These are phyloP conservation scores for Toxotes lorentzi DNA, from an alignment of 2,797 vertebrate genomes.

Conservation along the genomic window DNA sequence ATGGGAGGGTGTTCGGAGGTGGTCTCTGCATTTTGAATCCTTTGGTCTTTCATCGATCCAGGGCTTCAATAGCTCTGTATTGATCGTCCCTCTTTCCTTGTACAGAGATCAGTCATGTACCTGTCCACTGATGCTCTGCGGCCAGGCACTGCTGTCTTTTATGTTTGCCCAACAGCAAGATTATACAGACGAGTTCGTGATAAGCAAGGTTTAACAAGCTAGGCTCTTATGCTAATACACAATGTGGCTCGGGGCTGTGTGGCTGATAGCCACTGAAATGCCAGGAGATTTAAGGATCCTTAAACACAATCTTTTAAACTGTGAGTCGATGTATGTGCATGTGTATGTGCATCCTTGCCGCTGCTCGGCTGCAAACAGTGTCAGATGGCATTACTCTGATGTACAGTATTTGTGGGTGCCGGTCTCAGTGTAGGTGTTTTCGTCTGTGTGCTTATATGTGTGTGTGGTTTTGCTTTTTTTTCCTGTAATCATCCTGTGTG, in stretches of 20 bases:
- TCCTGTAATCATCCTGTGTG: constrained; percentile 54
- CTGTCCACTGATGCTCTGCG: constrained; percentile 45
- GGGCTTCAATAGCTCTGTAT: constrained; percentile 68
- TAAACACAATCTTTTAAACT: constrained; percentile 10
- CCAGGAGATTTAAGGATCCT: constrained; percentile 31
- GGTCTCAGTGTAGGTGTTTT: constrained; percentile 35
- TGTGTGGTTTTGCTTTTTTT: constrained; percentile 40
- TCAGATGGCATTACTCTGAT: constrained; percentile 57
- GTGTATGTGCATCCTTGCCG: constrained; percentile 29
- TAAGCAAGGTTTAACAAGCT: constrained; percentile 29
- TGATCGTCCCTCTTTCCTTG: constrained; percentile 67
- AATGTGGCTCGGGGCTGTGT: constrained; percentile 19
- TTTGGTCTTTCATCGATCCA: constrained; percentile 70
- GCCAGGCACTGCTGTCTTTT: constrained; percentile 22
- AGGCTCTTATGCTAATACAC: constrained; percentile 24
- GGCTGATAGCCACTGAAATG: constrained; percentile 30
- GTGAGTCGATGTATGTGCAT: not conserved
- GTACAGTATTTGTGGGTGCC: constrained; percentile 39
- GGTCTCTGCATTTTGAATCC: constrained; percentile 66
- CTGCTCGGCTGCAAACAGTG: constrained; percentile 48
- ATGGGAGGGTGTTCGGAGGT: constrained; percentile 40
- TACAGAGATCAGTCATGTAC: constrained; percentile 70
- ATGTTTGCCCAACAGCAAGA: constrained; percentile 24
- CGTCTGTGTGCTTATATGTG: constrained; percentile 3
- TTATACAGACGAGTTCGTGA: constrained; percentile 24